phyloP scores from a whole-genome alignment of 2,888 invertebrate genomes.

The Patella pellucida region DNA sequence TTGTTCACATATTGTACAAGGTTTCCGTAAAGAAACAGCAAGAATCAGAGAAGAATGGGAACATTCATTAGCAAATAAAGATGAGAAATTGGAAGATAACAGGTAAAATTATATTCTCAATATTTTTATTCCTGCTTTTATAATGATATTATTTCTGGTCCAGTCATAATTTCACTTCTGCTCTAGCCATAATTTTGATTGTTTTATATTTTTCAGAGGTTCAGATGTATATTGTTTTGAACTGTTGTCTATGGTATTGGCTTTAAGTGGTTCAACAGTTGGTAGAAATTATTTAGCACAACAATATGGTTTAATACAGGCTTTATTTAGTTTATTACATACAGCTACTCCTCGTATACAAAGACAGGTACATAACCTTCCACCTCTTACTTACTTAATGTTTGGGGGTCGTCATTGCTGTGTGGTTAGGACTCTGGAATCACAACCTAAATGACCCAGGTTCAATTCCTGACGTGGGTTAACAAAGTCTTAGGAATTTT shows the following conservation, averaged over 20 bases:
- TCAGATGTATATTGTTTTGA: conserved; percentile 96
- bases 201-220: conserved; percentile 21
- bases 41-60: conserved; percentile 94
- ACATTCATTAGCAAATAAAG: conserved; percentile 72
- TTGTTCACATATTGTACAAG: conserved; percentile 81
- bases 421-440: too few species aligned
- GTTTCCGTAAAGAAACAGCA: conserved; percentile 89
- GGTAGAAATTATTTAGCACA: conserved; percentile 92
- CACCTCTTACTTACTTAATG: too few species aligned
- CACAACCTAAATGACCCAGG: too few species aligned
- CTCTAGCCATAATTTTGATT: too few species aligned
- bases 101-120: conserved; percentile 28
- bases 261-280: conserved; percentile 91
- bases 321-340: conserved; percentile 88
- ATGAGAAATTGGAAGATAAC: conserved; percentile 34
- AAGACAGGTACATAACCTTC: conserved; percentile 79
- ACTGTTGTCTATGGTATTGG: conserved; percentile 94
- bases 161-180: too few species aligned
- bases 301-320: conserved; percentile 86
- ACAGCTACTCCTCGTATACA: conserved; percentile 96
- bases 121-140: too few species aligned
- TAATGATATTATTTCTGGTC: too few species aligned
- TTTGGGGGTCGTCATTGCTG: too few species aligned
- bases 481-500: too few species aligned
- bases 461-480: too few species aligned